Evolutionary conservation across 2,113 vertebrate genomes (phyloP).

Genomic region (Furnarius figulus): DNA sequence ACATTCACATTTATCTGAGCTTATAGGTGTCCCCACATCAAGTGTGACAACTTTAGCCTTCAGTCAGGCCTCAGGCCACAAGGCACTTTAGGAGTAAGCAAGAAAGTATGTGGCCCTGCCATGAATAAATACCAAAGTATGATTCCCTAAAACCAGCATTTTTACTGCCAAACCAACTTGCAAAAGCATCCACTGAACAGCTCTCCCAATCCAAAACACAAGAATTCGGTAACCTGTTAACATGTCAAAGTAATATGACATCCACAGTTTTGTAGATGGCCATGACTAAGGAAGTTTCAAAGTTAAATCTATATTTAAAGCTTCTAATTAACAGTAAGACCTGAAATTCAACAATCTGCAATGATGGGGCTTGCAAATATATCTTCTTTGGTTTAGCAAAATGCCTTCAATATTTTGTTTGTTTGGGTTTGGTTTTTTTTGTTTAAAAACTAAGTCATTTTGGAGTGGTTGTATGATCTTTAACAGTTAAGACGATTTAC

Average conservation of each 20-base stretch:
- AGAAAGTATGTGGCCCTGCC: background rate
- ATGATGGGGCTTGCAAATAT: background rate
- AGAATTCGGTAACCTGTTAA: background rate
- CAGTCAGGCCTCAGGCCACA: background rate
- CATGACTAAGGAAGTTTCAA: background rate
- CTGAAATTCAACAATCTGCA: background rate
- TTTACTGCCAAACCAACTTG: background rate
- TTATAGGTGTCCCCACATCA: background rate
- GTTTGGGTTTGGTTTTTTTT: background rate
- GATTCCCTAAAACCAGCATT: background rate
- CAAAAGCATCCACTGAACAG: background rate
- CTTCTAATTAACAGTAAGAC: background rate
- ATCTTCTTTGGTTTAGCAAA: background rate
- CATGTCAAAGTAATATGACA: background rate
- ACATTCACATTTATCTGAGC: background rate
- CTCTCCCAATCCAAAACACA: background rate
- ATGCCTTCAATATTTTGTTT: background rate
- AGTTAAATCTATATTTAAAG: background rate
- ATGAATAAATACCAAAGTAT: background rate
- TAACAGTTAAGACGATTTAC: background rate
- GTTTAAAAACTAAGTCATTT: background rate
- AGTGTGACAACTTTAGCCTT: background rate
- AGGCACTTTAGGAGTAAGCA: background rate
- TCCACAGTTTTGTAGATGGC: background rate
- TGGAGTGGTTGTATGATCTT: background rate